Evolutionary conservation across 2,888 invertebrate genomes (phyloP).

Genomic region (Plusia festucae): DNA sequence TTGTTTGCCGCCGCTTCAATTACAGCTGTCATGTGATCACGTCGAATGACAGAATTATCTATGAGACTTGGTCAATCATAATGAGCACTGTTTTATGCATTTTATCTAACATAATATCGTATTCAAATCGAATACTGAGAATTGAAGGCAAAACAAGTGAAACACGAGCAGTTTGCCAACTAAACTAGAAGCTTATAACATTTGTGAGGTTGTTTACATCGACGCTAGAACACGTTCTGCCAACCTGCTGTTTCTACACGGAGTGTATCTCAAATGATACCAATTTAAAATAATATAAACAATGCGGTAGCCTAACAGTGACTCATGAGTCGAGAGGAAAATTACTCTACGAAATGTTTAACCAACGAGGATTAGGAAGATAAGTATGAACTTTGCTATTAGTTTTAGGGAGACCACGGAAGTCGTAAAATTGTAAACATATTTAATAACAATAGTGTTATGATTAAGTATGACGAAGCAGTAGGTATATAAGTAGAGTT

Average conservation of each 20-base stretch:
- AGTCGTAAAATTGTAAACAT: neutral
- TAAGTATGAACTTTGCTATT: constrained; percentile 25
- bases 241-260: constrained; percentile 39
- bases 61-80: constrained; percentile 21
- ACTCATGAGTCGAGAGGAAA: constrained; percentile 58
- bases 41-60: constrained; percentile 29
- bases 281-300: constrained; percentile 56
- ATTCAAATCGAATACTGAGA: constrained; percentile 19
- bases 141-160: constrained; percentile 33
- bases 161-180: constrained; percentile 33
- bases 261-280: constrained; percentile 42
- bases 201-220: constrained; percentile 41
- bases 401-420: constrained; percentile 16
- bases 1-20: constrained; percentile 55
- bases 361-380: constrained; percentile 37
- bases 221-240: constrained; percentile 45
- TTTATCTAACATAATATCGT: constrained; percentile 1
- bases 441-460: neutral
- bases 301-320: constrained; percentile 47
- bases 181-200: constrained; percentile 28
- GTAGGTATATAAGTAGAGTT: too few relatives aligned
- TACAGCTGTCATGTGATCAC: constrained; percentile 38
- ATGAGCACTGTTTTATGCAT: constrained; percentile 18
- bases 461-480: neutral
- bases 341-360: constrained; percentile 61